Evolutionary conservation across 53 echinoderm and acorn worm genomes (phyloP), one percentile per base, ranked within the genome.

Genomic region (Hippasteria phrygiana): DNA sequence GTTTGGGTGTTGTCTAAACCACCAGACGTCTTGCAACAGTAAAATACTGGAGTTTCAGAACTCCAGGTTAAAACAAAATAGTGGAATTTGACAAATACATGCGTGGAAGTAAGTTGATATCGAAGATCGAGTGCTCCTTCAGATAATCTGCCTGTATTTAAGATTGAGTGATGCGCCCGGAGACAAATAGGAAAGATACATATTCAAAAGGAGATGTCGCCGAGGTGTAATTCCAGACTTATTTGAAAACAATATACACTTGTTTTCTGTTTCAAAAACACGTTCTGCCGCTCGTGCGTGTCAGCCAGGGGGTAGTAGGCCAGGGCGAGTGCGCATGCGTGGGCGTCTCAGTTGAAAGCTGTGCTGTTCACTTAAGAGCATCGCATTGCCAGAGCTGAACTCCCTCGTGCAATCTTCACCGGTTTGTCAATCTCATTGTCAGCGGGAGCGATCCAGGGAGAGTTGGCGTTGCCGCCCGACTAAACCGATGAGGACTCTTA

Each of bases 261-360:
- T 56, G 34, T 79, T 62, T 59, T 36, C 62, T 4, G 35, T 20
- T 37, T 22, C 27, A 36, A 55, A 55, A 56, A 38, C 55, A 40
- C 79, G 56, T 37, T 20, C 56, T 28, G 46, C 62, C 79, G 27
- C 10, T 56, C 79, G 79, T 79, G 59, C 79, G 79, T 79, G 56
- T 34, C 54, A 56, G 5, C 27, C 17, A 22, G 37, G 34, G 17
- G 34, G 69, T 35, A 38, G 24, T 32, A 37, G 35, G 37, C 36
- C 1, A 38, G 40, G 13, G 33, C 37, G 22, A 62, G 4, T 24
- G 59, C 43, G 39, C 55, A 79, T 79, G 79, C 79, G 79, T 62
- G 55, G 18, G 79, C 62, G 62, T 55, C 29, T 56, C 59, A 79
- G 79, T 39, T n/a, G 55, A 33, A 79, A 62, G 41, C 56, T 79